Evolutionary conservation across 2,113 vertebrate genomes (phyloP).

Genomic region (Ochotona curzoniae): DNA sequence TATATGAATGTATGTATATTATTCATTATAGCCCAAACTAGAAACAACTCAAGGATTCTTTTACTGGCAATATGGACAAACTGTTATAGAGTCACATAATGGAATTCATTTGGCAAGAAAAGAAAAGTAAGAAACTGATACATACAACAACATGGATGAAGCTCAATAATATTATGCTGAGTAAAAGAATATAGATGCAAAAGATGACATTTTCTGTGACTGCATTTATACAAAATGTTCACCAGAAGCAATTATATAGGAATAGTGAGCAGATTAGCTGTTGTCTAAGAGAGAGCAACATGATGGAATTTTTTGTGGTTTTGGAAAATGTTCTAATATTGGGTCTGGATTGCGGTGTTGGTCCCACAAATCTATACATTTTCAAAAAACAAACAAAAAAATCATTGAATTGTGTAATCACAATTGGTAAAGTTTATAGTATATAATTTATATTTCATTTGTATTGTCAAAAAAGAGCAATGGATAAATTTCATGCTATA

Average conservation of each 20-base stretch:
- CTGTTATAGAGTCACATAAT: background rate
- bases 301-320: background rate
- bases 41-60: background rate
- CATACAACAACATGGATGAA: background rate
- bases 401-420: background rate
- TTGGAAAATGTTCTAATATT: slow-evolving; percentile 30
- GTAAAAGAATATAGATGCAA: slow-evolving; percentile 19
- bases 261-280: background rate
- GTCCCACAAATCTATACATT: background rate
- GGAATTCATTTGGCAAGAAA: background rate
- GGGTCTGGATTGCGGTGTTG: background rate
- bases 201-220: background rate
- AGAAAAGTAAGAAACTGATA: background rate
- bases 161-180: slow-evolving; percentile 1
- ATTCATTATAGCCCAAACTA: background rate
- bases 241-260: background rate
- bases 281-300: background rate
- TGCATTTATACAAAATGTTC: slow-evolving; percentile 11
- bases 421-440: slow-evolving; percentile 2
- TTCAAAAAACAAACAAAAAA: background rate
- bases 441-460: slow-evolving; percentile 30
- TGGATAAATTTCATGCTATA: background rate
- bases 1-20: background rate
- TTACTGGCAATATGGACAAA: background rate
- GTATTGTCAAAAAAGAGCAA: background rate